A percentile compares a stretch with the other conserved stretches of the same genome.
These are phyloP conservation scores for Clarias fuscus DNA, from an alignment of 2,797 vertebrate genomes.

Conservation along the genomic window DNA sequence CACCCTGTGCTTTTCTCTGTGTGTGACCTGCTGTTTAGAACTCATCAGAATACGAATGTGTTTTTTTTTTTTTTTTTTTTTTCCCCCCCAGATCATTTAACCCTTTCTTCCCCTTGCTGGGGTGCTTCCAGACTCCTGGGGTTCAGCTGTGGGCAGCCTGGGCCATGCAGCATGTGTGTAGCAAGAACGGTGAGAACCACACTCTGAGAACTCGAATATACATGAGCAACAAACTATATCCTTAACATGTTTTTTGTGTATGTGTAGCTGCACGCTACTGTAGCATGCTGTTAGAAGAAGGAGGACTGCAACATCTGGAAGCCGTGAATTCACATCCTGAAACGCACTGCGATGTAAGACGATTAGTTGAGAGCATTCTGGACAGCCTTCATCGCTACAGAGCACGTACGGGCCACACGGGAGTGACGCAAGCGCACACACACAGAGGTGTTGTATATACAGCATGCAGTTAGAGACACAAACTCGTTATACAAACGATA, in stretches of 20 bases:
- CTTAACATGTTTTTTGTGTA: slow-evolving; percentile 12
- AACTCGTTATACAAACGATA: neutral
- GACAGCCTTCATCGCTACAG: slow-evolving; percentile 91
- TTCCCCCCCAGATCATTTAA: slow-evolving; percentile 86
- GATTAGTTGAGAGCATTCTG: slow-evolving; percentile 87
- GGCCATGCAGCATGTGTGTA: slow-evolving; percentile 99
- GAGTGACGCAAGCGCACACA: slow-evolving; percentile 56
- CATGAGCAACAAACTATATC: neutral
- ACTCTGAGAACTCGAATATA: neutral
- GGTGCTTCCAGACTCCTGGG: slow-evolving; percentile 94
- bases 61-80: slow-evolving; percentile 27
- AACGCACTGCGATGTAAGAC: slow-evolving; percentile 88
- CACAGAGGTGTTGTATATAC: slow-evolving; percentile 46
- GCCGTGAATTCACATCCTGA: slow-evolving; percentile 84
- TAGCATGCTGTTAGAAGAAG: slow-evolving; percentile 98
- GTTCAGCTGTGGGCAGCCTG: slow-evolving; percentile 99
- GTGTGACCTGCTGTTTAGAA: neutral
- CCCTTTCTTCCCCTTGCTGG: slow-evolving; percentile 95
- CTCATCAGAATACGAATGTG: neutral
- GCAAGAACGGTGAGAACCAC: slow-evolving; percentile 89
- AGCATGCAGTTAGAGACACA: neutral
- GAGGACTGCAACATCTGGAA: slow-evolving; percentile 90
- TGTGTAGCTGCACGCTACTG: slow-evolving; percentile 87
- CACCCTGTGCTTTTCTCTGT: neutral
- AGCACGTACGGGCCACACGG: slow-evolving; percentile 83